Evolutionary conservation across 2,888 invertebrate species (phyloP), one percentile per base, ranked within the genome.

Genomic region (Linyphia triangularis): DNA sequence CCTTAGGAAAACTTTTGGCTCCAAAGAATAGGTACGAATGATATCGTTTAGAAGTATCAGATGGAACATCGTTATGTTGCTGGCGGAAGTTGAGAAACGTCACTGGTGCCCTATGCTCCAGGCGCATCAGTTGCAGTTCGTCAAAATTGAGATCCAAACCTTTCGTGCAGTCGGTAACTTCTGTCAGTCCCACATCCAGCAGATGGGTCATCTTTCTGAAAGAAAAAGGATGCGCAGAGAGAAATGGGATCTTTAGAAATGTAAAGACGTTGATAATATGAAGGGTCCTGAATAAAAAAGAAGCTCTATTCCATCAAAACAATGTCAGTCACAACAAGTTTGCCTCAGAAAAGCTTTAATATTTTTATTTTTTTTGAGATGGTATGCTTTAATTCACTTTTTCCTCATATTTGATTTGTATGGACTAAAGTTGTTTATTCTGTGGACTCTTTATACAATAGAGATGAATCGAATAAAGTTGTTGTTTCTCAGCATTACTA

Each of bases 111-210:
- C 93, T 57, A 13, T 93, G 91, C 90, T 94, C 94, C 2, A 94
- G 92, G 89, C 94, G 93, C 72, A 94, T 90, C 78, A 94, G 92
- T 90, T 94, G 94, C 24, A 94, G 91, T 91, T 95, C 95, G 90
- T 94, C 93, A 91, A 94, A 93, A 0, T 93, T 93, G 91, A 94
- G 93, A 91, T 94, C 93, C 9, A 94, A 91, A 2, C 93, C 91
- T 6, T 93, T 92, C 30, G 94, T 92, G 91, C 95, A 94, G 81
- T 94, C 93, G 61, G 93, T 91, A 82, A 93, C 85, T 3, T 86
- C 61, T 7, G n/a, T 30, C 19, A 22, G 19, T 43, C 65, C 73
- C 3, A 67, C 24, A 5, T 67, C 73, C 0, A 37, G 10, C 40
- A 43, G 65, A 13, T 59, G 28, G 24, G 70, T 65, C n/a, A 28